A percentile compares a stretch with the other conserved stretches of the same genome.
Evolutionary conservation across 1,140 invertebrate genomes (phyloP).

Genomic region (Saccostrea glomerata): DNA sequence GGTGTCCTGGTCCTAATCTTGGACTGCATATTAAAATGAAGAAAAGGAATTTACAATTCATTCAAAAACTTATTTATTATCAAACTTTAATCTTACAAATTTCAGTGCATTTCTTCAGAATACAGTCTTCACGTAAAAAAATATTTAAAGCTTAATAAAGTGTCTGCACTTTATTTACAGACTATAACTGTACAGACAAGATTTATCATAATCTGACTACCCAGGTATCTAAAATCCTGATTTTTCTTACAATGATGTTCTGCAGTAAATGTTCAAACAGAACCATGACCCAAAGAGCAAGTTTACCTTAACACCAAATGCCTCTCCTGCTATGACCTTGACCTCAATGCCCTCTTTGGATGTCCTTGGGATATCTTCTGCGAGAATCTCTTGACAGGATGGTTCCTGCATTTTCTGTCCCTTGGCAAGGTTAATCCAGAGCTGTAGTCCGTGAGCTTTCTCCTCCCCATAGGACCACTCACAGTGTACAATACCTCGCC

Average conservation of each 20-base stretch:
- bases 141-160: too few species aligned
- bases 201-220: too few species aligned
- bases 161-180: too few species aligned
- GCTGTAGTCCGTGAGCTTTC: slow-evolving; percentile 75
- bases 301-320: slow-evolving; percentile 74
- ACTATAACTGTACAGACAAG: too few species aligned
- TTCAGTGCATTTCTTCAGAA: too few species aligned
- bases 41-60: neutral
- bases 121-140: too few species aligned
- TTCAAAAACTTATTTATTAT: neutral
- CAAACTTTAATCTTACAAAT: too few species aligned
- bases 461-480: slow-evolving; percentile 77
- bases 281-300: neutral
- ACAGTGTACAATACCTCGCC: slow-evolving; percentile 83
- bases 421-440: slow-evolving; percentile 79
- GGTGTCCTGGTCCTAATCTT: slow-evolving; percentile 74
- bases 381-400: slow-evolving; percentile 77
- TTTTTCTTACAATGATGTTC: too few species aligned
- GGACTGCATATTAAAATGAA: slow-evolving; percentile 58
- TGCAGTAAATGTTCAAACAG: neutral
- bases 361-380: slow-evolving; percentile 73
- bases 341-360: slow-evolving; percentile 73
- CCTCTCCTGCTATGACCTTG: slow-evolving; percentile 79
- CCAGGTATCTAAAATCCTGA: too few species aligned
- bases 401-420: slow-evolving; percentile 78